Evolutionary conservation across 2,888 invertebrate species (phyloP), one percentile per base, ranked within the genome.

Genomic region (Lithosia quadra): DNA sequence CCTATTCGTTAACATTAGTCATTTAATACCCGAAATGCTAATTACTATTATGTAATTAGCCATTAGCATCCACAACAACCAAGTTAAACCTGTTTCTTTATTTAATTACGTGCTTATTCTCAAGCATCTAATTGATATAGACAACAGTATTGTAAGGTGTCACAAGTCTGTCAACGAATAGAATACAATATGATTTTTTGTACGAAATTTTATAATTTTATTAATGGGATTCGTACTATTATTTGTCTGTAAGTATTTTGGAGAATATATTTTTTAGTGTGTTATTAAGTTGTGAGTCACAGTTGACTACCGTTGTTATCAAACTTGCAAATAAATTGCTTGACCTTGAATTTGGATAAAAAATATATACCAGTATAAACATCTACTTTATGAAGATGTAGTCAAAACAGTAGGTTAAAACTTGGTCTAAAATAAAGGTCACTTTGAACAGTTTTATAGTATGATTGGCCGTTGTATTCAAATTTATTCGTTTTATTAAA

Each of bases 41-140:
- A 59, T 58, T 57, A 53, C 21, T 55, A 57, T 65, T 63, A 69
- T 58, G 36, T 59, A 63, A 62, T 61, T 43, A 60, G 24, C 39
- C 18, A 39, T 57, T 56, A 56, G 55, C 55, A n/a, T 55, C 63
- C 15, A 53, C 61, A 59, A 61, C 62, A 76, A 72, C 71, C 61
- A 28, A 75, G 70, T 61, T 22, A 64, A 70, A 80, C 73, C 70
- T 67, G 80, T 79, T 75, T 72, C 64, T 71, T 69, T 55, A 63
- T 67, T 73, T 67, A 73, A 80, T 73, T 69, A 68, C 55, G 63
- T 73, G 60, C 69, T 79, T 69, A 69, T 53, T 66, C 10, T 70
- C 18, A 33, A 36, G 3, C 3, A 34, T 22, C 28, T 63, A 68
- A 59, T 59, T 68, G 63, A 59, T 59, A 59, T 21, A 15, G 28